Evolutionary conservation across 53 echinoderm and acorn worm species (phyloP).

Genomic region (Temnopleurus reevesii): DNA sequence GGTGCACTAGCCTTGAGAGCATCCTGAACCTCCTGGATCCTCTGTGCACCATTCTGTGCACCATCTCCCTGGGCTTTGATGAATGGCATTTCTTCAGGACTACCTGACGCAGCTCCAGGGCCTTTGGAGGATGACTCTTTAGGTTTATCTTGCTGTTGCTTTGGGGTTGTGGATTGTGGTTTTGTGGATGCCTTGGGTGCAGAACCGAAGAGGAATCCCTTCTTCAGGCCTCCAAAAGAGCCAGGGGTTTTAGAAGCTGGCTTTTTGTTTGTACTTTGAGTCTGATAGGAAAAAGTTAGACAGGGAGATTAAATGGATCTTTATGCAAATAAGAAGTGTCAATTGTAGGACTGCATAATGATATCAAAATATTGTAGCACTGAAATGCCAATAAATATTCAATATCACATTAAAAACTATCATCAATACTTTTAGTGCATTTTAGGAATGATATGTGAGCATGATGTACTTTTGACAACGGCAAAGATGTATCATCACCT

Average conservation of each 20-base stretch:
- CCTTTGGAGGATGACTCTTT: not conserved
- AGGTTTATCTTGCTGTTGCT: not conserved
- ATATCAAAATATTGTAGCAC: too few relatives aligned
- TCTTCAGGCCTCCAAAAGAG: constrained; percentile 87
- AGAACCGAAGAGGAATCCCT: constrained; percentile 86
- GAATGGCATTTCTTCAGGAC: constrained; percentile 72
- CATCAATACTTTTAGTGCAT: too few relatives aligned
- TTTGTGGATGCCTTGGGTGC: constrained; percentile 55
- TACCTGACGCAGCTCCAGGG: not conserved
- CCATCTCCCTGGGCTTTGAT: constrained; percentile 75
- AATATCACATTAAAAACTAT: too few relatives aligned
- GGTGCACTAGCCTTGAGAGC: constrained; percentile 74
- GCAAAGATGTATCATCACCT: too few relatives aligned
- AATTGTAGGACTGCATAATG: too few relatives aligned
- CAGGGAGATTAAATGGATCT: too few relatives aligned
- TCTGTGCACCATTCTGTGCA: constrained; percentile 47
- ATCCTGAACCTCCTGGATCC: constrained; percentile 85
- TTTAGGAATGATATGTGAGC: too few relatives aligned
- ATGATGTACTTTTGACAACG: too few relatives aligned
- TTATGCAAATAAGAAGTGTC: too few relatives aligned
- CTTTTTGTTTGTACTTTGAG: not conserved
- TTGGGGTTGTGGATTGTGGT: constrained; percentile 13
- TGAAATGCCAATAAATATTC: too few relatives aligned
- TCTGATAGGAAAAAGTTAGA: not conserved
- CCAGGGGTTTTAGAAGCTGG: not conserved